phyloP scores from a whole-genome alignment of 2,113 vertebrate genomes.

The Ia io region DNA sequence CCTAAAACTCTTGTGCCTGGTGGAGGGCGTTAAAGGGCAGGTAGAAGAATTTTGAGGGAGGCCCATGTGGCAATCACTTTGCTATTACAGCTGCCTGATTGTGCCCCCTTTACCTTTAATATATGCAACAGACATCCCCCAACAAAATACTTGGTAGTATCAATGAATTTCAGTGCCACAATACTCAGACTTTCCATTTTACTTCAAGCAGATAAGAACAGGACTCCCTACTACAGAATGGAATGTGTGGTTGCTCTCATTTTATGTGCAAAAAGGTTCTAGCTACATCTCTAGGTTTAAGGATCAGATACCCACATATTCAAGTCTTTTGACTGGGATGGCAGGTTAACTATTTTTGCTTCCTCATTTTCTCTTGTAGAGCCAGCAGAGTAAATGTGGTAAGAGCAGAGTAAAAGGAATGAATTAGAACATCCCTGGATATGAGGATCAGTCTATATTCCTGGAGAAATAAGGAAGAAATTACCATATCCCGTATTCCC shows the following conservation, averaged over 20 bases:
- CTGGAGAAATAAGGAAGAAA: not conserved
- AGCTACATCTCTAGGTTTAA: not conserved
- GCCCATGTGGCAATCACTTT: not conserved
- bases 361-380: not conserved
- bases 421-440: not conserved
- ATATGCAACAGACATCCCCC: not conserved
- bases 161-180: not conserved
- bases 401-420: not conserved
- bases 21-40: constrained; percentile 46
- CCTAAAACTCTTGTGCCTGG: constrained; percentile 48
- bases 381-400: not conserved
- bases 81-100: not conserved
- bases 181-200: not conserved
- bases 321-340: not conserved
- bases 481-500: not conserved
- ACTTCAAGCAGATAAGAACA: not conserved
- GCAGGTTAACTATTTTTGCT: not conserved
- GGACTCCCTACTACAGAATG: not conserved
- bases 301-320: not conserved
- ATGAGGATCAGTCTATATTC: not conserved
- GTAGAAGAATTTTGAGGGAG: constrained; percentile 11
- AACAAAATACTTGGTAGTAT: not conserved
- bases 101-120: not conserved
- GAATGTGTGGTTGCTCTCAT: not conserved
- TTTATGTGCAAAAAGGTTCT: not conserved